A percentile compares a stretch with the other conserved stretches of the same genome.
Conservation (phyloP, 2,888 invertebrate genomes). For the Eupithecia subfuscata region DNA sequence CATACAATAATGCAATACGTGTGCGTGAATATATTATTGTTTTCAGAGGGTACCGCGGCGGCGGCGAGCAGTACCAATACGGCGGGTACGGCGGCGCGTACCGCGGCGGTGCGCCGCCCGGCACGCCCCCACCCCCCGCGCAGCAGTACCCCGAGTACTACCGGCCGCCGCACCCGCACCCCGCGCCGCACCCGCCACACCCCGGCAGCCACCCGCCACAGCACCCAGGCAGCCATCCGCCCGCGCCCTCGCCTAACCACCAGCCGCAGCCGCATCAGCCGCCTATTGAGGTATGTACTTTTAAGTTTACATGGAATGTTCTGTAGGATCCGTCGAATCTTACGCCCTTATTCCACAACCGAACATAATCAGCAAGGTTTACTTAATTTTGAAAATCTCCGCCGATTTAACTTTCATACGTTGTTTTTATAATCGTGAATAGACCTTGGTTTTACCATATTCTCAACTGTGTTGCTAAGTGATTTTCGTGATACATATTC, state of each 20-base stretch:
- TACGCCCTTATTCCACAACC: background rate
- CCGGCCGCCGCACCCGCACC: conserved; percentile 68
- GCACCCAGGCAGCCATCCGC: conserved; percentile 54
- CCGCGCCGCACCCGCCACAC: conserved; percentile 55
- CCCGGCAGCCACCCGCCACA: conserved; percentile 55
- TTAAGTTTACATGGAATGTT: background rate
- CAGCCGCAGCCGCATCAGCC: conserved; percentile 52
- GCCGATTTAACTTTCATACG: too few relatives aligned
- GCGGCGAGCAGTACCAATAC: conserved; percentile 69
- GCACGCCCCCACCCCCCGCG: conserved; percentile 66
- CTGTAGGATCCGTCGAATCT: background rate
- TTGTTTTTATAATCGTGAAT: too few relatives aligned
- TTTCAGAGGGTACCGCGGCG: conserved; percentile 66
- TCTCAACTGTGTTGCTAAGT: background rate
- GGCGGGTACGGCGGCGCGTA: conserved; percentile 77
- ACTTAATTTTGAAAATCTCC: too few relatives aligned
- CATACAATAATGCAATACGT: background rate
- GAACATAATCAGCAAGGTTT: background rate
- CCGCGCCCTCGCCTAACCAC: conserved; percentile 54
- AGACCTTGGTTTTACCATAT: background rate
- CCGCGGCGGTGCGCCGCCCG: conserved; percentile 70
- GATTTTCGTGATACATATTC: too few relatives aligned
- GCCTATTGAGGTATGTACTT: conserved; percentile 37
- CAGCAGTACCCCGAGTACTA: conserved; percentile 73
- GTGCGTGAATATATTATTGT: background rate